Evolutionary conservation across 1,140 invertebrate genomes (phyloP), one percentile per base, ranked within the genome.

Genomic region (Cotesia chilonis): DNA sequence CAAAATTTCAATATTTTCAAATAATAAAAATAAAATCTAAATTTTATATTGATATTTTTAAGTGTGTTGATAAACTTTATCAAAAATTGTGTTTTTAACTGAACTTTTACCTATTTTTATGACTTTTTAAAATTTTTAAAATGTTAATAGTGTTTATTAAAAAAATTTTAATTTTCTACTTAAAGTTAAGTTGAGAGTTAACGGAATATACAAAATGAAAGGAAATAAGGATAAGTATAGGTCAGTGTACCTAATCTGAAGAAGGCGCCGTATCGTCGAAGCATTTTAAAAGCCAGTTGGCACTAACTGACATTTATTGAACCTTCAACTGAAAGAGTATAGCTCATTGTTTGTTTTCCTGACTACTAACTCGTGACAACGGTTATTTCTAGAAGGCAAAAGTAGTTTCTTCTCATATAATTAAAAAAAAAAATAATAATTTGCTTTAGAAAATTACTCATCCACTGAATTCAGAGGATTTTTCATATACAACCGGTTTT

Each of bases 231-330:
- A 68, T 64, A 73, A 64, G 57, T 55, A 41, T 74, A 70, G 76
- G 76, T 81, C 74, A 78, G 70, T 75, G 74, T 73, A 74, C 63
- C 71, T 38, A 14, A 57, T 55, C 35, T 20, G 28, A 69, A 65
- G 52, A 74, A 55, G 71, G 69, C 74, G 66, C 66, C 66, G 66
- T 17, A 59, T 55, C 69, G 67, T 69, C 71, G 71, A 68, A 61
- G 70, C 63, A 77, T 66, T 76, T 77, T 70, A 78, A 77, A 79
- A 78, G 75, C 72, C 68, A 65, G 73, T 75, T 77, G 59, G 9
- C 20, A 72, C 57, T 74, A 76, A 77, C 77, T 81, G 78, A 80
- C 78, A 81, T 81, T 81, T 81, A 80, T 76, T 70, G 68, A 68
- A 35, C 12, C 54, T 38, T 64, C 61, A 28, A 64, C 37, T 38